Base-by-base conservation (phyloP, 2,113 vertebrate species). In the Ariopsis seemanni region DNA sequence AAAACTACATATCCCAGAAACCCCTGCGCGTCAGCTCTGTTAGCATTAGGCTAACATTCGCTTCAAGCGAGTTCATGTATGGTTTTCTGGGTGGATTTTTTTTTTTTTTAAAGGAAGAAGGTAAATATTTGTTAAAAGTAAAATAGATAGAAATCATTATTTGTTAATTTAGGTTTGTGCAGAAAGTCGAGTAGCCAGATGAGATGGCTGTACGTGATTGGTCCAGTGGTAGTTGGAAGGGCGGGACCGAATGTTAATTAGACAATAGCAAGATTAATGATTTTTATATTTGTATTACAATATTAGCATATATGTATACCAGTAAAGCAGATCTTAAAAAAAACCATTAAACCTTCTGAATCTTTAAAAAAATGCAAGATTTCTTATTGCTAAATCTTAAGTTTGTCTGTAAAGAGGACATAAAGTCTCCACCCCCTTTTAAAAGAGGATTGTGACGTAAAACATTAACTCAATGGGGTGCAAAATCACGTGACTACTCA, bases 1-100 rank as follows among this genome's bases (percentile, higher is more conserved):
- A 82, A 58, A 42, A 82, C 30, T 82, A 82, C 79, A 62, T 62
- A 48, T 82, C 57, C 79, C 79, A 82, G 30, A 82, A 82, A 25
- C 0, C 79, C 7, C 18, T 25, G 79, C 57, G 57, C 14, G 17
- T 5, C 78, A 80, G n/a, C 1, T 0, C 25, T 57, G 77, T 80
- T 18, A 79, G 77, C 7, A 5, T 77, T 25, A 79, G 52, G 6
- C 11, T 27, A 57, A 27, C 8, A 55, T 78, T 80, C 14, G 4
- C 15, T 17, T 20, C 7, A 80, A 18, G 52, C 6, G 7, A 52
- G 5, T 27, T 53, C 25, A 2, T 15, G 11, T 55, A 50, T 11
- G 50, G 50, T 25, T 50, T 25, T 74, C 30, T 27, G 0, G 12
- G 4, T 74, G 6, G 34, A 34, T 74, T 48, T 17, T 20, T 15